Evolutionary conservation across 1,140 invertebrate species (phyloP).

Genomic region (Amphibalanus amphitrite): DNA sequence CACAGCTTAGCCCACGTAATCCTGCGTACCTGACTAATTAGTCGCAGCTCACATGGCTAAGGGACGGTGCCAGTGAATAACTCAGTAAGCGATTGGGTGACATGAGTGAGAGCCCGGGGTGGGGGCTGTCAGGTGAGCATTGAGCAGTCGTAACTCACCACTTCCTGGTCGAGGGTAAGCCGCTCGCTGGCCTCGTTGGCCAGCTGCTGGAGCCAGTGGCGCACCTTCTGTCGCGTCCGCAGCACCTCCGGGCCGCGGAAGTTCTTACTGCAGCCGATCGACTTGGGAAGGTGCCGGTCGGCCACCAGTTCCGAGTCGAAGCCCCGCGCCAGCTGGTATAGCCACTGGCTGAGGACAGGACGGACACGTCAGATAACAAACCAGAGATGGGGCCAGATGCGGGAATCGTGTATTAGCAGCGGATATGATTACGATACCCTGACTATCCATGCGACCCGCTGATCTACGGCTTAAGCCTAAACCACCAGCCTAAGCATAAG

Average conservation of each 20-base stretch:
- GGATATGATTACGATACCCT: background rate
- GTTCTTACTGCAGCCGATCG: slow-evolving; percentile 88
- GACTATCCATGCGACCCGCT: too few species aligned
- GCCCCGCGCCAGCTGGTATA: slow-evolving; percentile 71
- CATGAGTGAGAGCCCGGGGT: too few species aligned
- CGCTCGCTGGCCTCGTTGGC: slow-evolving; percentile 65
- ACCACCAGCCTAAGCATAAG: too few species aligned
- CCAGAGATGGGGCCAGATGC: background rate
- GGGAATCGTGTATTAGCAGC: background rate
- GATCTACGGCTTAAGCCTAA: too few species aligned
- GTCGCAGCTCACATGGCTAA: too few species aligned
- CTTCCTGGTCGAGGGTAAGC: slow-evolving; percentile 50
- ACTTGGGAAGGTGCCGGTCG: slow-evolving; percentile 66
- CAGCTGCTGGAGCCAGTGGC: slow-evolving; percentile 63
- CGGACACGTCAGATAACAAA: slow-evolving; percentile 4
- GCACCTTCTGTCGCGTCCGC: slow-evolving; percentile 40
- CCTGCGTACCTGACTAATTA: too few species aligned
- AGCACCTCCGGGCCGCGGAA: slow-evolving; percentile 71
- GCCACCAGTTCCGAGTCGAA: slow-evolving; percentile 72
- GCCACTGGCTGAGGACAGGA: slow-evolving; percentile 43
- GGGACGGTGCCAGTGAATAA: too few species aligned
- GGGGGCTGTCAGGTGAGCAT: too few species aligned
- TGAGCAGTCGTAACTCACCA: slow-evolving; percentile 19
- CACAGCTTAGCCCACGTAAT: too few species aligned
- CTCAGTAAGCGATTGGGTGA: too few species aligned